Evolutionary conservation across 2,113 vertebrate genomes (phyloP), one percentile per base, ranked within the genome.

Genomic region (Mugil cephalus): DNA sequence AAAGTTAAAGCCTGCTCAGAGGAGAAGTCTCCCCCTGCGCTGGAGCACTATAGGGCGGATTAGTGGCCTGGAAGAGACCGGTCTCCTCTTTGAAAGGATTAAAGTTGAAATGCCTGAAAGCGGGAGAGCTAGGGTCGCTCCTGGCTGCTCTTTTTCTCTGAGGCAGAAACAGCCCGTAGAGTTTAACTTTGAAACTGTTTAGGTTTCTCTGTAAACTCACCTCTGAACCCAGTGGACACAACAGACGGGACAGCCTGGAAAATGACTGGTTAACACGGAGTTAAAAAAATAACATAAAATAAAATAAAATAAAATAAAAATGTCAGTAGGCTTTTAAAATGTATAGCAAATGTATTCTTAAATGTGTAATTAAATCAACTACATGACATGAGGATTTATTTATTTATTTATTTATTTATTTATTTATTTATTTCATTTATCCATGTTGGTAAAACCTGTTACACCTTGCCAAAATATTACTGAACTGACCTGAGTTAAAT

Each of bases 81-180:
- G 45, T 54, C 58, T 35, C 35, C 35, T 48, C 91, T 93, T 93
- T 93, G 91, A 92, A 88, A 90, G 91, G 90, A 93, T 93, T 92
- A 91, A 58, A 50, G 40, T 84, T 79, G 55, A 74, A 87, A 89
- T 78, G 86, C 50, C 62, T 69, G 53, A 81, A 84, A 76, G 80
- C 50, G 59, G 70, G 71, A 77, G 64, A 56, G 58, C 77, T 56
- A 72, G 81, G 69, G 79, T 84, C 82, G 81, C 82, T 90, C 39
- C 72, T 89, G 71, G 74, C 21, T 90, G 90, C 82, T 88, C 85
- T 85, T 90, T 91, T 90, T 38, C 48, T 55, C 40, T 10, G 42
- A 8, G 51, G 30, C 10, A 43, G 46, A 42, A 65, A 35, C 51
- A 30, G 65, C 24, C 53, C 15, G 71, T 14, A 68, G 40, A 85